phyloP scores from a whole-genome alignment of 2,797 vertebrate genomes.

The Aselliscus stoliczkanus region DNA sequence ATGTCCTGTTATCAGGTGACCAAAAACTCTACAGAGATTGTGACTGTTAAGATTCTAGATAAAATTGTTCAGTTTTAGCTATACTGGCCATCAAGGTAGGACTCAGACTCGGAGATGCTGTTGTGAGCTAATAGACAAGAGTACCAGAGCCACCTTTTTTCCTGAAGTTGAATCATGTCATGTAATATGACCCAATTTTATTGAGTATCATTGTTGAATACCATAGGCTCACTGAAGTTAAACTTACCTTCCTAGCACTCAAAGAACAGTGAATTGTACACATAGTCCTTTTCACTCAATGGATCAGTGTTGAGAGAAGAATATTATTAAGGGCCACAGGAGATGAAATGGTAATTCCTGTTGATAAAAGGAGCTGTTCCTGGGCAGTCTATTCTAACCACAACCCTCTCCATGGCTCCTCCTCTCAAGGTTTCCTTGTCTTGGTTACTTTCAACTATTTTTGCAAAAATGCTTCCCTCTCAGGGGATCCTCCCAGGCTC shows the following conservation, averaged over 20 bases:
- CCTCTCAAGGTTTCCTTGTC: neutral
- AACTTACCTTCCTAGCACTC: neutral
- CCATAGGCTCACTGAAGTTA: neutral
- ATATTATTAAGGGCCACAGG: neutral
- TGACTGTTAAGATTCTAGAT: neutral
- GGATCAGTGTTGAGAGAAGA: neutral
- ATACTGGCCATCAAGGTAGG: neutral
- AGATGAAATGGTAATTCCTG: neutral
- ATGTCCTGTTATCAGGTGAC: neutral
- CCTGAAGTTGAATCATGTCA: neutral
- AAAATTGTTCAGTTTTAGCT: neutral
- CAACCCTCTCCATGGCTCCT: too few relatives aligned
- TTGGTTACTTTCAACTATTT: neutral
- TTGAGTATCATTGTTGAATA: neutral
- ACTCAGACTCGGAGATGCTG: neutral
- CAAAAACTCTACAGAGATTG: neutral
- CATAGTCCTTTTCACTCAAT: neutral
- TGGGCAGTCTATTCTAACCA: neutral
- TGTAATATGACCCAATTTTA: neutral
- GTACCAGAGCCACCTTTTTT: rapidly evolving
- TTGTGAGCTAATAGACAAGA: neutral
- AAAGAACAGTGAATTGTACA: neutral
- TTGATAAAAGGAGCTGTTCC: neutral
- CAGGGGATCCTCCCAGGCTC: neutral
- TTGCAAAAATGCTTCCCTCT: neutral